Base-by-base conservation (phyloP, 2,888 invertebrate species). In the Tinea semifulvella region DNA sequence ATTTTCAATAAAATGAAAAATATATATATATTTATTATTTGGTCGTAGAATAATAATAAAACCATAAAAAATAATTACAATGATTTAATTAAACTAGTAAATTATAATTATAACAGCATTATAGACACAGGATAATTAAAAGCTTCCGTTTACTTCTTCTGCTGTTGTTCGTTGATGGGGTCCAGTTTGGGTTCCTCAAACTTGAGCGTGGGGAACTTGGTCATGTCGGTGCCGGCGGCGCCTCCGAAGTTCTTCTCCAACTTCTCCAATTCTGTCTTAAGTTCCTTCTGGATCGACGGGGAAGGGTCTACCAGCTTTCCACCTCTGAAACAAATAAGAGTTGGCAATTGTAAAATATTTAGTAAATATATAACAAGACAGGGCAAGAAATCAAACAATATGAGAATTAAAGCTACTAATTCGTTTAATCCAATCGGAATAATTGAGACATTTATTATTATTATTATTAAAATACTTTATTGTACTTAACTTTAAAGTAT, bases 171-270 rank as follows among this genome's bases (percentile, higher is more conserved):
- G 54, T 84, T 80, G 53, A 90, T 88, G 52, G 89, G 84, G 67
- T 89, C 90, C 51, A 90, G 66, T 55, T 84, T 83, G 42, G 89
- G 88, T 49, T 90, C 92, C 17, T 84, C 80, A 58, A 96, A 97
- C 61, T 88, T 89, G 65, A 96, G 90, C 10, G 86, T 65, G 8
- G 97, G 97, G 71, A 98, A 96, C 68, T 93, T 84, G 13, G 91
- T 90, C 91, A 96, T 92, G 63, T 96, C 94, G 3, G 85, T 85
- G 35, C 91, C 92, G 8, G 84, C 63, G 44, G 86, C 89, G 54
- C 91, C 92, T 50, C 91, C 92, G 60, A 77, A 96, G 53, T 89
- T 88, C 57, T 85, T 88, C 44, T 91, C 86, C 25, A 95, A 83
- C 69, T 92, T 91, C 4, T 91, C 92, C 54, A 96, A 66, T 63